Conservation (phyloP, 2,113 vertebrate genomes). For the Cyphomyrus discorhynchus region DNA sequence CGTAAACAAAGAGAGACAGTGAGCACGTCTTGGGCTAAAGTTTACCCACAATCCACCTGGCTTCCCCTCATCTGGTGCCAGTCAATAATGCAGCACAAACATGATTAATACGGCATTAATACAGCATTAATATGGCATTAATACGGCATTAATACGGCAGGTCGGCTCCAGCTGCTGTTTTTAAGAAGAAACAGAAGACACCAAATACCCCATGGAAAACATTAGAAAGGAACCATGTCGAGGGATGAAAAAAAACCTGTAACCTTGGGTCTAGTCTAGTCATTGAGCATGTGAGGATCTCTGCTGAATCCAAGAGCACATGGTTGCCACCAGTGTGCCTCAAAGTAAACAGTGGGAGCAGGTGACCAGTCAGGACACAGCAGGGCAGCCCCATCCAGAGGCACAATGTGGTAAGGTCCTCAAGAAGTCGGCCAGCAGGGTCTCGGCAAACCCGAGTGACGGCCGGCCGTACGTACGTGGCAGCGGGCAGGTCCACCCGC, state of each 20-base stretch:
- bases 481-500: not conserved
- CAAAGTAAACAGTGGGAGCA: not conserved
- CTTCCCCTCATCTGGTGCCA: not conserved
- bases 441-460: not conserved
- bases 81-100: not conserved
- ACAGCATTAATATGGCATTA: not conserved
- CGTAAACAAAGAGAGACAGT: not conserved
- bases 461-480: not conserved
- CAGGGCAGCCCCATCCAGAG: not conserved
- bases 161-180: not conserved
- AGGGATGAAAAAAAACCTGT: not conserved
- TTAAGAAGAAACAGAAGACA: not conserved
- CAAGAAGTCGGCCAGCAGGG: not conserved
- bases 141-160: not conserved
- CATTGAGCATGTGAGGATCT: not conserved
- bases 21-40: not conserved
- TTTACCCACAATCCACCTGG: not conserved
- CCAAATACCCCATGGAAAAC: not conserved
- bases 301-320: not conserved
- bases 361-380: not conserved
- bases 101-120: not conserved
- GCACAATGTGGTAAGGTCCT: not conserved
- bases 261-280: not conserved
- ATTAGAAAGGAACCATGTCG: not conserved
- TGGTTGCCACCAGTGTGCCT: not conserved